Percentiles rank a stretch among this genome's conserved stretches.
These are phyloP conservation scores for Sandelia bainsii DNA, from an alignment of 2,797 vertebrate species.

Conservation along the genomic window DNA sequence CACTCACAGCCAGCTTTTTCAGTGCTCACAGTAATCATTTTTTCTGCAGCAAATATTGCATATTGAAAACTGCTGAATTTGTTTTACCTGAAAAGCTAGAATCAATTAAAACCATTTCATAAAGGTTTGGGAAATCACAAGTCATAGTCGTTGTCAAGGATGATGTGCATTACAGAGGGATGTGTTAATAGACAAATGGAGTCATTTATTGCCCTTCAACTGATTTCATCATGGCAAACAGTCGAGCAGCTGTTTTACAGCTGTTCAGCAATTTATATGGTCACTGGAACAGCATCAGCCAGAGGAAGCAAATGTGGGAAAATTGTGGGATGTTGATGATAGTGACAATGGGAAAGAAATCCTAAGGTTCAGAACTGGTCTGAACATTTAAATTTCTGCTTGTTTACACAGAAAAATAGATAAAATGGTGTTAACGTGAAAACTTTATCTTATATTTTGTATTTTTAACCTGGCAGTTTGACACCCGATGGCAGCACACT, in stretches of 20 bases:
- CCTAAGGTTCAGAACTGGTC: slow-evolving; percentile 7
- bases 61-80: slow-evolving; percentile 20
- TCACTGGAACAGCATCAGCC: slow-evolving; percentile 36
- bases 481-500: slow-evolving; percentile 85
- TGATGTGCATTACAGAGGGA: slow-evolving; percentile 28
- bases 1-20: not conserved
- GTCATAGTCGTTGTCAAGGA: slow-evolving; percentile 29
- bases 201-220: slow-evolving; percentile 33
- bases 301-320: slow-evolving; percentile 56
- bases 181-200: slow-evolving; percentile 44
- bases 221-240: slow-evolving; percentile 50
- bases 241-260: slow-evolving; percentile 69
- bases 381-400: slow-evolving; percentile 10
- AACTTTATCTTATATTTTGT: slow-evolving; percentile 8
- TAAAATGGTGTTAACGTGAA: not conserved
- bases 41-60: not conserved
- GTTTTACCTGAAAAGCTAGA: slow-evolving; percentile 6
- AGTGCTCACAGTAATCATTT: not conserved
- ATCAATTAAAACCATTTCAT: slow-evolving; percentile 18
- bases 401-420: not conserved
- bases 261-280: slow-evolving; percentile 55
- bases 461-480: slow-evolving; percentile 73
- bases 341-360: slow-evolving; percentile 58
- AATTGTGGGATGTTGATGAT: slow-evolving; percentile 52
- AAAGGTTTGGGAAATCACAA: slow-evolving; percentile 33